These are phyloP conservation scores for Heterotis niloticus DNA, from an alignment of 2,113 vertebrate species.

Conservation along the genomic window DNA sequence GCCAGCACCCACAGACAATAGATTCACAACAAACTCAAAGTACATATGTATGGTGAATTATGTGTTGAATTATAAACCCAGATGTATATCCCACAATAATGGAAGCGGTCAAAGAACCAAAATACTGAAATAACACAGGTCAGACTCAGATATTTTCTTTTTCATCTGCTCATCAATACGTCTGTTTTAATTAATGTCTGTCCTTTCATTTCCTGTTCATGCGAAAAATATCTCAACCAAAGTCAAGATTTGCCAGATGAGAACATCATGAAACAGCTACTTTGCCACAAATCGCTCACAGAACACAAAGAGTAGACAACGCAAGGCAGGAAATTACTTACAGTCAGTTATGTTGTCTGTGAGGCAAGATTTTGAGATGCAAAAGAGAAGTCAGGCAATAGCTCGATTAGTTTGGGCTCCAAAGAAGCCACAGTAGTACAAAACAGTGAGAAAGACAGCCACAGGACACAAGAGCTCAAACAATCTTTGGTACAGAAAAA, in stretches of 20 bases:
- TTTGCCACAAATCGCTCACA: neutral
- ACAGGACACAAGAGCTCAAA: neutral
- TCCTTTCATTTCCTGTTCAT: neutral
- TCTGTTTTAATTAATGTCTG: neutral
- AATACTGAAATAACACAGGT: neutral
- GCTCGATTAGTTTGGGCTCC: neutral
- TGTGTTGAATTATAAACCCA: too few relatives aligned
- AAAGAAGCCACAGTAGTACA: neutral
- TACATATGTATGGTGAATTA: too few relatives aligned
- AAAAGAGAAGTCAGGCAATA: neutral
- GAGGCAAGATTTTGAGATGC: neutral
- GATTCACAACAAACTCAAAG: too few relatives aligned
- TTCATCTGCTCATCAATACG: neutral
- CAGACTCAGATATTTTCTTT: neutral
- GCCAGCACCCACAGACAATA: too few relatives aligned
- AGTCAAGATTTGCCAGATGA: too few relatives aligned
- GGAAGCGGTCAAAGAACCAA: neutral
- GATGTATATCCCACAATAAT: too few relatives aligned
- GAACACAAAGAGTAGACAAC: neutral
- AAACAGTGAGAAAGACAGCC: neutral
- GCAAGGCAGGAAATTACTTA: conserved; percentile 5
- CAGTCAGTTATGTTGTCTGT: conserved; percentile 17
- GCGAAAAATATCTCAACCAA: too few relatives aligned
- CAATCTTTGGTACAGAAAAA: conserved; percentile 46
- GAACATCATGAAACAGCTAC: neutral